A percentile compares a stretch with the other conserved stretches of the same genome.
Evolutionary conservation across 2,113 vertebrate species (phyloP).

Genomic region (Pithys albifrons): DNA sequence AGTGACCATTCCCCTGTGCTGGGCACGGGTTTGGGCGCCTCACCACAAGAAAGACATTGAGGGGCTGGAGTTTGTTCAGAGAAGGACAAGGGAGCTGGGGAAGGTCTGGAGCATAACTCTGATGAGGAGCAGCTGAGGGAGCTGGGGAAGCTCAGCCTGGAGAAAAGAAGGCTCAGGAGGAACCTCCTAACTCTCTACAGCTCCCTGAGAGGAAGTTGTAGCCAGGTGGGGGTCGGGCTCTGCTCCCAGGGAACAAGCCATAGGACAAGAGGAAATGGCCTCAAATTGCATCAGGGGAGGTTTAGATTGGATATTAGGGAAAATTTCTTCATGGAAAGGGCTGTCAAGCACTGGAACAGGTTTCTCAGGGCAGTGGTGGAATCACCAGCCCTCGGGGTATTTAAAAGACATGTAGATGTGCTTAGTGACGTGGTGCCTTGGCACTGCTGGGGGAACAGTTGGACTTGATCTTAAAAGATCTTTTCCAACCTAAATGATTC

Average conservation of each 20-base stretch:
- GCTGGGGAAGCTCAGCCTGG: neutral
- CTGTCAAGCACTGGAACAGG: neutral
- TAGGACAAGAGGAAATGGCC: no score
- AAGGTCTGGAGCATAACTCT: neutral
- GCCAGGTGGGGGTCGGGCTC: neutral
- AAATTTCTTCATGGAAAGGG: neutral
- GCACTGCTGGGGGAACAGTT: neutral
- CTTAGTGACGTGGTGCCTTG: neutral
- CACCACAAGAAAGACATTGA: fast-evolving
- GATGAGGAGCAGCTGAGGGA: neutral
- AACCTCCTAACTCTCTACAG: neutral
- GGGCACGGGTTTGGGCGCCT: neutral
- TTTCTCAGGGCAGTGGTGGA: neutral
- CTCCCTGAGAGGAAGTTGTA: neutral
- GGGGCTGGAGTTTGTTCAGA: neutral
- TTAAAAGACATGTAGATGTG: neutral
- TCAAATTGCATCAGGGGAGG: neutral
- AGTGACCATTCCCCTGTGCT: fast-evolving
- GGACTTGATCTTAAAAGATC: neutral
- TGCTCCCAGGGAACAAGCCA: neutral
- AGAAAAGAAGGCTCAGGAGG: neutral
- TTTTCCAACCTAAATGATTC: neutral
- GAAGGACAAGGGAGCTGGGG: neutral
- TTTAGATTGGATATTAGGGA: neutral
- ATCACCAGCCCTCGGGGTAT: neutral